phyloP scores from a whole-genome alignment of 2,113 vertebrate species.

The Petrocephalus microphthalmus region DNA sequence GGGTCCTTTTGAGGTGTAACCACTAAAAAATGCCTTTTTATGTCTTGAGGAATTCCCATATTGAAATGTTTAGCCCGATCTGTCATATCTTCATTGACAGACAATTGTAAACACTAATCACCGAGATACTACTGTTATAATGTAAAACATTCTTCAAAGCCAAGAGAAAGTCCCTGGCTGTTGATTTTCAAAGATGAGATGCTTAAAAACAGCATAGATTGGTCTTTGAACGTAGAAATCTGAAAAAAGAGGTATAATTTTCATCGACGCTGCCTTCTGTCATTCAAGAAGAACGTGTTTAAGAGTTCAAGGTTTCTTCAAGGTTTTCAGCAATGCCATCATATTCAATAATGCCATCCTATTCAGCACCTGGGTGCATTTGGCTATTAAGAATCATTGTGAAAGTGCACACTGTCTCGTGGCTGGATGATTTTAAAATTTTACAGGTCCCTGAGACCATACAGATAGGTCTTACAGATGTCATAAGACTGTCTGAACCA shows the following conservation, averaged over 20 bases:
- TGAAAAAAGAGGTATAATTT: not conserved
- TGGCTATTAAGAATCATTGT: not conserved
- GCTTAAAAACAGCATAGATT: not conserved
- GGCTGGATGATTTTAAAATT: not conserved
- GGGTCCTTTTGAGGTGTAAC: not conserved
- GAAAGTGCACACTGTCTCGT: not conserved
- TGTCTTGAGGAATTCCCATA: not conserved
- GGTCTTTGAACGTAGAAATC: not conserved
- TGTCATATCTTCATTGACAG: not conserved
- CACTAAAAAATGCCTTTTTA: not conserved
- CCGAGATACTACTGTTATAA: not conserved
- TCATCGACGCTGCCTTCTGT: not conserved
- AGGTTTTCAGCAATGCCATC: not conserved
- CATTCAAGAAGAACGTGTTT: not conserved
- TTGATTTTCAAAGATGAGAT: not conserved
- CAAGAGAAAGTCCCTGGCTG: not conserved
- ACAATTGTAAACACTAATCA: not conserved
- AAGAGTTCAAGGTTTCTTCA: not conserved
- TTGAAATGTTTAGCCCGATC: not conserved
- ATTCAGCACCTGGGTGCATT: not conserved
- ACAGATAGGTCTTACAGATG: not conserved
- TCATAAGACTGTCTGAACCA: not conserved
- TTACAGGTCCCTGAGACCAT: not conserved
- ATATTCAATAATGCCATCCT: not conserved
- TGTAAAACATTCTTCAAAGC: not conserved